Percentiles rank a stretch among this genome's conserved stretches.
phyloP scores from a whole-genome alignment of 2,888 invertebrate genomes.

The Cataglyphis altisquamis region DNA sequence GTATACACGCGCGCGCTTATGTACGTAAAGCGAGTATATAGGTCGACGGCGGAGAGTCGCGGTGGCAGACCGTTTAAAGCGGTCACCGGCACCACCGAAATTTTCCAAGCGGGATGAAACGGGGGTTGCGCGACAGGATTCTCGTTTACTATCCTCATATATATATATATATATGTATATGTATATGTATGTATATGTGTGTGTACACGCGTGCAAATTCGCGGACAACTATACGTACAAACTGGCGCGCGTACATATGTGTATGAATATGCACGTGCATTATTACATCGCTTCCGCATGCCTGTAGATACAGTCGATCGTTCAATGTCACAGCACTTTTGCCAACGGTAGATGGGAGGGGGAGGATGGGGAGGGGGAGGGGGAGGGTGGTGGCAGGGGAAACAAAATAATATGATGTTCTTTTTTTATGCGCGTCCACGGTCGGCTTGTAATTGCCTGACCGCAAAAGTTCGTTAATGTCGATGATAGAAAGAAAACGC shows the following conservation, averaged over 20 bases:
- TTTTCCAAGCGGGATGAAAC: constrained; percentile 71
- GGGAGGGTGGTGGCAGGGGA: neutral
- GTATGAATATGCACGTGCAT: constrained; percentile 26
- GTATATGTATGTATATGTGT: neutral
- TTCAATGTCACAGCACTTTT: constrained; percentile 73
- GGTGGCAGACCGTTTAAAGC: constrained; percentile 67
- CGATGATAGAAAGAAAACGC: constrained; percentile 45
- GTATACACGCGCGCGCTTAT: constrained; percentile 63
- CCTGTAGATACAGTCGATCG: constrained; percentile 59
- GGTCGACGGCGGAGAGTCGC: constrained; percentile 54
- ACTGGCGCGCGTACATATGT: constrained; percentile 14
- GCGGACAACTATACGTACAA: neutral
- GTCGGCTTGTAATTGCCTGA: constrained; percentile 59
- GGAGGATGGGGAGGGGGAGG: neutral
- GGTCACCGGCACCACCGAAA: constrained; percentile 70
- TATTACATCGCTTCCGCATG: constrained; percentile 23
- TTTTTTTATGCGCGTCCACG: constrained; percentile 47
- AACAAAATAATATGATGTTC: constrained; percentile 22
- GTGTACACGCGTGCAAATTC: constrained; percentile 40
- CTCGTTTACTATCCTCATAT: constrained; percentile 57
- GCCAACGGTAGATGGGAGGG: neutral
- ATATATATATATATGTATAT: neutral
- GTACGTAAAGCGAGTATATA: constrained; percentile 54
- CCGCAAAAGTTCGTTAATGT: constrained; percentile 58
- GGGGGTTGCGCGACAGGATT: constrained; percentile 31